Base-by-base conservation (phyloP, 1,140 invertebrate species). In the Drosophila grimshawi region DNA sequence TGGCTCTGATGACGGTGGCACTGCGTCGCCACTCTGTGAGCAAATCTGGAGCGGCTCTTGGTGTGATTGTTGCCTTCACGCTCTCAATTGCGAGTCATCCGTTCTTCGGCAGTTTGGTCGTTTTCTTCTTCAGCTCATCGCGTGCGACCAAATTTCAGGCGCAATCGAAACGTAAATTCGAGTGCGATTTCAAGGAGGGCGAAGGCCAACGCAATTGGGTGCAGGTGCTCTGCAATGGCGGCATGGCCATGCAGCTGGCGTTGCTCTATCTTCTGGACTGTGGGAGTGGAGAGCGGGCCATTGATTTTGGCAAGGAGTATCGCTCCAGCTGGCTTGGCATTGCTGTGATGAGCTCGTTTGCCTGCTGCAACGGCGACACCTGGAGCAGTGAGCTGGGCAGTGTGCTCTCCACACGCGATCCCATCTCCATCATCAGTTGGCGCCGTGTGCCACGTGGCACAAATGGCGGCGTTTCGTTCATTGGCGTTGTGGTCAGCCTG, bases 381-480 rank as follows among this genome's bases (percentile, higher is more conserved):
- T 98, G 97, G 96, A 96, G 97, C 46, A 98, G 97, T 27, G 98
- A 98, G 93, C 92, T 98, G 43, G 97, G 97, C 35, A 94, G 96
- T 39, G 97, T 97, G 0, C 86, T 97, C 5, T 94, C 95, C 10
- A 93, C 83, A 27, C 92, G 93, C 0, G 94, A 96, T 77, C 97
- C 97, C 11, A 93, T 95, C 68, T 94, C 98, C 0, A 96, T 98
- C 33, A 98, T 97, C 5, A 94, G 94, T 11, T 93, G 95, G 49
- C 94, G 95, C 72, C 94, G 92, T 82, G 97, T 98, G 2, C 97
- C 97, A 19, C 95, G 93, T 94, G 97, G 97, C 41, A 97, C 97
- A 35, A 98, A 98, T 93, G 97, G 97, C 49, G 97, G 95, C 30
- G 94, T 98, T 11, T 96, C 96, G 5, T 76, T 95, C 4, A 90